Evolutionary conservation across 1,140 invertebrate species (phyloP).

Genomic region (Leptinotarsa undecemlineata): DNA sequence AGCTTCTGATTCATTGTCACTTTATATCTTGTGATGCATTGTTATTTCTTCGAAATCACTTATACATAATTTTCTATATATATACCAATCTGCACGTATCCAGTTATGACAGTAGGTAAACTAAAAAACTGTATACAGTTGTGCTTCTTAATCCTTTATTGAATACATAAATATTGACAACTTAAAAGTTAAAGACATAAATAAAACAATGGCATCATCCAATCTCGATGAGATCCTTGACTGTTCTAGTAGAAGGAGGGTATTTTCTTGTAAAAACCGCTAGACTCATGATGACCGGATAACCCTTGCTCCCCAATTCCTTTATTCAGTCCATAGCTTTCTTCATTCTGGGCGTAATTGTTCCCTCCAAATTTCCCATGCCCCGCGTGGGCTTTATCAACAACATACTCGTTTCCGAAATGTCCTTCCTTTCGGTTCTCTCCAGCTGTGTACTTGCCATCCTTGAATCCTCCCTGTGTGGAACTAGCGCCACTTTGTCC

Average conservation of each 20-base stretch:
- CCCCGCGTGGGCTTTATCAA: constrained; percentile 59
- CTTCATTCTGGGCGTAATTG: constrained; percentile 58
- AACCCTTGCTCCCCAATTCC: constrained; percentile 51
- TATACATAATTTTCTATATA: no score
- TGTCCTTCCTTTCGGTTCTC: constrained; percentile 60
- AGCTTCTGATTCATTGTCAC: no score
- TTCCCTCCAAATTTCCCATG: constrained; percentile 61
- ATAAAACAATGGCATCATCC: no score
- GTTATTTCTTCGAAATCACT: no score
- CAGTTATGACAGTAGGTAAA: no score
- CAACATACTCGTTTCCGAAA: constrained; percentile 57
- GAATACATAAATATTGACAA: no score
- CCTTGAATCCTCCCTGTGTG: constrained; percentile 51
- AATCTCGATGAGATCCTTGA: no score
- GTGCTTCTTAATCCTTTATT: no score
- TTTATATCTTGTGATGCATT: no score
- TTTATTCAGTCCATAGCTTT: constrained; percentile 60
- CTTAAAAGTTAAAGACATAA: no score
- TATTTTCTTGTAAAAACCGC: constrained; percentile 2
- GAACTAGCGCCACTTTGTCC: constrained; percentile 58
- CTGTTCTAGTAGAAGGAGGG: not conserved
- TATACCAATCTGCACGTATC: no score
- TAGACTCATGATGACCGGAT: constrained; percentile 50
- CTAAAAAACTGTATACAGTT: no score
- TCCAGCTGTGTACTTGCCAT: constrained; percentile 51